Base-by-base conservation (phyloP, 1,140 invertebrate species). In the Neelides sp. region DNA sequence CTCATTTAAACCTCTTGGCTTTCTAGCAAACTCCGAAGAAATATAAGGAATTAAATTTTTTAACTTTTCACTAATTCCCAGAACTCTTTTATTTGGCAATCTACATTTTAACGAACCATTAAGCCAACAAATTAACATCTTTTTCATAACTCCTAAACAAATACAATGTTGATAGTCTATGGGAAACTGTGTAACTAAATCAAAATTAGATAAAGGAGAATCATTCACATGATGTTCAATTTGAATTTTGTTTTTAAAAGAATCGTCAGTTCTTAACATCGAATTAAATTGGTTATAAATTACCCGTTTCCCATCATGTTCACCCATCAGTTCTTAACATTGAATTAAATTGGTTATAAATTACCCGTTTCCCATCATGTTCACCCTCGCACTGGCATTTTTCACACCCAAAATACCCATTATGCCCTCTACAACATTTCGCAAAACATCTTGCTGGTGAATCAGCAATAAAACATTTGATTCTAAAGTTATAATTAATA, bases 1-100 rank as follows among this genome's bases (percentile, higher is more conserved):
- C 34, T 71, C 65, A 19, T 44, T 32, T 2, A 73, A 48, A 23
- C 51, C 35, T 41, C 68, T 54, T 7, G 68, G 64, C 52, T 69
- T 67, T 50, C 69, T 50, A 39, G 45, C 40, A 65, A 70, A 72
- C 54, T 72, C 67, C 27, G n/a, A 23, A 17, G 69, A 64, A 28
- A 65, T 62, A 40, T 12, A 32, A 0, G 15, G 10, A 10, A n/a
- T 51, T 12, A 56, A 24, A 17, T 30, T 22, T 30, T 48, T 24
- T 28, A 52, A 50, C 5, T 17, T 20, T 3, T 50, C 27, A 23
- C 27, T 32, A 28, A 52, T 52, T 4, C 3, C n/a, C 39, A 62
- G 40, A 20, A 23, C 55, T 20, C 7, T 7, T 13, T 27, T 39
- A 17, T 15, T 35, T 15, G 7, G n/a, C 12, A 48, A 28, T 22